A percentile compares a stretch with the other conserved stretches of the same genome.
Evolutionary conservation across 1,140 invertebrate genomes (phyloP).

Genomic region (Oscheius sp.): DNA sequence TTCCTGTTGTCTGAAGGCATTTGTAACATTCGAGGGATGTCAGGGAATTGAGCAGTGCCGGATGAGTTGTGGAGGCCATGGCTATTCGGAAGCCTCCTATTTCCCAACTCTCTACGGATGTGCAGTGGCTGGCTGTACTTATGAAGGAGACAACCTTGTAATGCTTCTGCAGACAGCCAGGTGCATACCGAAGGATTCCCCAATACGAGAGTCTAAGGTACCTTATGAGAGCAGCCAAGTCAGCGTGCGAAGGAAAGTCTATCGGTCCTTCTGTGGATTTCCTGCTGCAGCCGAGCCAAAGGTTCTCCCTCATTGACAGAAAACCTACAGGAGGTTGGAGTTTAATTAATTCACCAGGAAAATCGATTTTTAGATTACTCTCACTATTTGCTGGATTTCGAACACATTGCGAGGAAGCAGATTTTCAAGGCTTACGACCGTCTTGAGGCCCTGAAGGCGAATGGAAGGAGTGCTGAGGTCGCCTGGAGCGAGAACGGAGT

Average conservation of each 20-base stretch:
- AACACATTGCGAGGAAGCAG: constrained; percentile 57
- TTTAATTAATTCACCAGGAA: too few species aligned
- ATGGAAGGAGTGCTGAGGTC: constrained; percentile 36
- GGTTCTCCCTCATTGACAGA: not conserved
- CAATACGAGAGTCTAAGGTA: too few species aligned
- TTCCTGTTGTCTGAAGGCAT: constrained; percentile 84
- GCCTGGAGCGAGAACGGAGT: constrained; percentile 44
- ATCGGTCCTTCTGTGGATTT: constrained; percentile 16
- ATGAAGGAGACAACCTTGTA: constrained; percentile 90
- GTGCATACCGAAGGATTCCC: too few species aligned
- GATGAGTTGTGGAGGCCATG: constrained; percentile 87
- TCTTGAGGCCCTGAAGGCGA: constrained; percentile 28
- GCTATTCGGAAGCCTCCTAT: constrained; percentile 75
- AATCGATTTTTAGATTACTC: constrained; percentile 27
- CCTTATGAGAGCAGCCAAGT: constrained; percentile 18
- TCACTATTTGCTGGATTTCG: constrained; percentile 49
- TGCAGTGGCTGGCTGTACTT: constrained; percentile 80
- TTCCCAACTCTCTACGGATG: constrained; percentile 66
- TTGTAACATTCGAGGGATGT: constrained; percentile 68
- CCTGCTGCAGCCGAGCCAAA: not conserved
- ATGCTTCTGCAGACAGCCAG: constrained; percentile 79
- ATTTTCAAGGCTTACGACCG: constrained; percentile 34
- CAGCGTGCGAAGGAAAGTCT: not conserved
- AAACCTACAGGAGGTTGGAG: not conserved
- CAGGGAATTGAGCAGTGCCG: constrained; percentile 67